Base-by-base conservation (phyloP, 2,113 vertebrate genomes). In the Gyps fulvus region DNA sequence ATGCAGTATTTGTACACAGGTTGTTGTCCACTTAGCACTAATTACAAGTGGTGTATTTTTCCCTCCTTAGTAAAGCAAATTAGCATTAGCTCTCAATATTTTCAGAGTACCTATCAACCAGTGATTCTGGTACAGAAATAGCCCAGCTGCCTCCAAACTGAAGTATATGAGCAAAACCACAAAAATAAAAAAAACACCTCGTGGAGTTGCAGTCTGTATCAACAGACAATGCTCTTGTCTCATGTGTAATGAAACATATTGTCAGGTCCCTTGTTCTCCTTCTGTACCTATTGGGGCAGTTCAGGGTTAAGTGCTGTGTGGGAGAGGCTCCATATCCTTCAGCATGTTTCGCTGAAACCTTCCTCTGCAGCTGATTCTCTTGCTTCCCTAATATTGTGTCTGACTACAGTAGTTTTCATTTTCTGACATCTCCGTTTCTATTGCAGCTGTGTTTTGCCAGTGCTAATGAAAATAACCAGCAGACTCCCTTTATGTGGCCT, bases 391-490 rank as follows among this genome's bases (percentile, higher is more conserved):
- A 2, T 63, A 38, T 2, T 0, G 1, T 13, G 6, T 74, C 14
- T 23, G 8, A 21, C 42, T 71, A 55, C 16, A 34, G 32, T 31
- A 62, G 49, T 45, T 27, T 65, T 89, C 6, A 19, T 45, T 73
- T 77, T 79, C 61, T 55, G 34, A 27, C 18, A 13, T 58, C 26
- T 73, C 57, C 10, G 14, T 59, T 82, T 63, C 31, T 73, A 7
- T 32, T 77, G 38, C 72, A 89, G 42, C 54, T 90, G 40, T 72
- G 58, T 83, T 81, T 90, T 86, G 42, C 67, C 10, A 27, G 9
- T 54, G 58, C 54, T 92, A 65, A 34, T 70, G 54, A 90, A 83
- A 89, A 89, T 73, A 86, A 62, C 49, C n/a, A n/a, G 43, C 40
- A 38, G 43, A 3, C 3, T 84, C 25, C 22, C 32, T 87, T 90